Percentiles rank a stretch among this genome's conserved stretches.
phyloP scores from a whole-genome alignment of 2,113 vertebrate species.

The Gambusia affinis region DNA sequence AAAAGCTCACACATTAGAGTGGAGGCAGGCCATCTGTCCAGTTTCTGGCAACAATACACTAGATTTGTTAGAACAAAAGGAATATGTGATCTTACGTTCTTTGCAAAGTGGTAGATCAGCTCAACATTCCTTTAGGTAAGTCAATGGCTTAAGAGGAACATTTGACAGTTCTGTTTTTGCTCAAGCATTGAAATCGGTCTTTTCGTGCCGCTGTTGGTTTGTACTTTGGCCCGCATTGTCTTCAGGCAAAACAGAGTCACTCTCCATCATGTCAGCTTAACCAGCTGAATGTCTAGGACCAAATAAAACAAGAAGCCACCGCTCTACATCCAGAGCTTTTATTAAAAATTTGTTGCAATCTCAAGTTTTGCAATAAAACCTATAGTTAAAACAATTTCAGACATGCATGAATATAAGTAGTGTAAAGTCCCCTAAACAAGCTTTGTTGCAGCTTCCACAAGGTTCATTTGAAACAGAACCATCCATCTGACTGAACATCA shows the following conservation, averaged over 20 bases:
- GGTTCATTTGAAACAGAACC: too few species aligned
- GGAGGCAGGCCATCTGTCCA: neutral
- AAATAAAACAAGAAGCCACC: slow-evolving; percentile 20
- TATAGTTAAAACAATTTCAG: too few species aligned
- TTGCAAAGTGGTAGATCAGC: neutral
- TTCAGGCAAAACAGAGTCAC: slow-evolving; percentile 41
- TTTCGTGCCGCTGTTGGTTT: slow-evolving; percentile 34
- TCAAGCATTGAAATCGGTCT: slow-evolving; percentile 12
- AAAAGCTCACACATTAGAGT: neutral
- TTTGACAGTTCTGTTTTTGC: slow-evolving; percentile 11
- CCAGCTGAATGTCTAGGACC: slow-evolving; percentile 21
- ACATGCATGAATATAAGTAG: too few species aligned
- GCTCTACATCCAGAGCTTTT: slow-evolving; percentile 27
- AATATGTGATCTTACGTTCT: neutral
- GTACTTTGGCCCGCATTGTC: slow-evolving; percentile 26
- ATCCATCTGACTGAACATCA: too few species aligned
- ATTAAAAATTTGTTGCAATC: neutral
- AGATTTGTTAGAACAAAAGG: neutral
- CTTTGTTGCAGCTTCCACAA: too few species aligned
- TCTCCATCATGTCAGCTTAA: slow-evolving; percentile 48
- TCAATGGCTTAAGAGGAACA: neutral
- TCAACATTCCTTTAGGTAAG: neutral
- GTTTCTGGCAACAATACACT: neutral
- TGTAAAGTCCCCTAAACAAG: too few species aligned
- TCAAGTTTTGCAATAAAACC: neutral